Evolutionary conservation across 2,113 vertebrate genomes (phyloP), one percentile per base, ranked within the genome.

Genomic region (Ardeotis arabs): DNA sequence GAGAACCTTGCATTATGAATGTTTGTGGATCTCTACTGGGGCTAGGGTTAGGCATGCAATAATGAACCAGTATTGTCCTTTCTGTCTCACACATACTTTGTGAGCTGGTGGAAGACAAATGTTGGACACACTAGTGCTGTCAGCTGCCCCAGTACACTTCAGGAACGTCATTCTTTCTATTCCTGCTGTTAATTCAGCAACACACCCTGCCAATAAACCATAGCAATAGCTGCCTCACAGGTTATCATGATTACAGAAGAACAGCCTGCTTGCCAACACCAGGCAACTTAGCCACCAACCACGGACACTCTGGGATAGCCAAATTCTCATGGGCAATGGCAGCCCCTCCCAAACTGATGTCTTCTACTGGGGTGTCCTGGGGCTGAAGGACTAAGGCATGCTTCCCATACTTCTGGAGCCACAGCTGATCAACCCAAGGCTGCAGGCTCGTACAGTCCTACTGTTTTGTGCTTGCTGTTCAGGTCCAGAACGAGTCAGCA

Each of bases 21-120:
- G n/a, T 68, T 33, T 83, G 53, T 89, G 39, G 47, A 56, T 92
- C 37, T 95, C 79, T 58, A 1, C 53, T 67, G 37, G 12, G 24
- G 20, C 41, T 74, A 8, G 55, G 47, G 49, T 56, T 83, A 27
- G 72, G 52, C 37, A 37, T 37, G 45, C 29, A 86, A 33, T 86
- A 89, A 87, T 72, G 74, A 76, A 62, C 53, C 0, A 0, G 20
- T 75, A 60, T 82, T 82, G 74, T 87, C 59, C 53, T 88, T 80
- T 80, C 79, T 85, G 24, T 83, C 90, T 93, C 67, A 82, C 63
- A 86, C 55, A 67, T 69, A 56, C 20, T 91, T 92, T 58, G 37
- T 69, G 76, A 92, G 59, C 80, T 89, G 72, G 35, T 94, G 73
- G 84, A 67, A 84, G 80, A 77, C 84, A 95, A 95, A 82, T 87